Evolutionary conservation across 2,797 vertebrate species (phyloP), one percentile per base, ranked within the genome.

Genomic region (Cygnus olor): DNA sequence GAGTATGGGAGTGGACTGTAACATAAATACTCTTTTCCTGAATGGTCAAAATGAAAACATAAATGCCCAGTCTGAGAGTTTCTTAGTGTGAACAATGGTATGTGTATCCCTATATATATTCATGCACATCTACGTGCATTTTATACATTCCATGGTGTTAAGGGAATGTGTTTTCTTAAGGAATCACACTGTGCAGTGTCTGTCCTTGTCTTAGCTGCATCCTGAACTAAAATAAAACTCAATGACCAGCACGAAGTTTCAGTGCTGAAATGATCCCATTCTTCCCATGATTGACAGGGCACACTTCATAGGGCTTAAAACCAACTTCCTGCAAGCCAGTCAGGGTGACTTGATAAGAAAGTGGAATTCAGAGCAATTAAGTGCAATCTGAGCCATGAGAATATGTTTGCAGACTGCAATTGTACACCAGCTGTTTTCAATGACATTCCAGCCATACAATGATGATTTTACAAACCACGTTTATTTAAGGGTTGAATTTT

Each of bases 1-100:
- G 94, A 97, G 97, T 97, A 96, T 96, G 94, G 97, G 97, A 98
- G 96, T 95, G 95, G 96, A 96, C 95, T 79, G 69, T 91, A 96
- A 97, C 95, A 96, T 97, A 98, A 98, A 98, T 97, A 97, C 68
- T 53, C 90, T 93, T 96, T 97, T 97, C 97, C 96, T 95, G 97
- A 97, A 94, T 54, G 90, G 90, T 92, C 83, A 77, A 73, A 93
- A 71, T 89, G 96, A 96, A 95, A 96, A 95, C 89, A 88, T 77
- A 95, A 97, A 89, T 96, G 95, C 91, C 90, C 73, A 63, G 93
- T 78, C 77, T 72, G 34, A 80, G 91, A 91, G 71, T 89, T 89
- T 92, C 84, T 95, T 95, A 76, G 82, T 76, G 34, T 84, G 87
- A 96, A 92, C 82, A 90, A 80, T 88, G 90, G 79, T 79, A 93